phyloP scores from a whole-genome alignment of 2,797 vertebrate genomes.

The Danio jaintianensis region DNA sequence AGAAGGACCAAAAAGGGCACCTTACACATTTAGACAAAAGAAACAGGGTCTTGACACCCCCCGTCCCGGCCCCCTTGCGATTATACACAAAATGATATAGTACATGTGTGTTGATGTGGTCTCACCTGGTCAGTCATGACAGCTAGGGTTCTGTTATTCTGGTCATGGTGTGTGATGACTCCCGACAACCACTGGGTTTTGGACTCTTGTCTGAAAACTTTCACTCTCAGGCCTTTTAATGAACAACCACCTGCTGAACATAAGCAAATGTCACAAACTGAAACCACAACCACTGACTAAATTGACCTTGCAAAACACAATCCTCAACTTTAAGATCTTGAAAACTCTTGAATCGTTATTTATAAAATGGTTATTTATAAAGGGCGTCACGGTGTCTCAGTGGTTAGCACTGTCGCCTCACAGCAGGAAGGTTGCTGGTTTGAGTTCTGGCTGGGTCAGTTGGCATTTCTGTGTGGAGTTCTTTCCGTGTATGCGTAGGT shows the following conservation, averaged over 20 bases:
- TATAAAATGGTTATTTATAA: background rate
- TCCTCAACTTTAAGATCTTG: background rate
- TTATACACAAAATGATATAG: background rate
- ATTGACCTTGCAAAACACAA: constrained; percentile 5
- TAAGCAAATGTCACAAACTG: constrained; percentile 21
- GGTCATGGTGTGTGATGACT: constrained; percentile 87
- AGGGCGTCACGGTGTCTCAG: too few species aligned
- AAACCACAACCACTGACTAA: background rate
- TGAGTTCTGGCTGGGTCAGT: too few species aligned
- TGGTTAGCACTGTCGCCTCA: too few species aligned
- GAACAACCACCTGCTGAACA: constrained; percentile 69
- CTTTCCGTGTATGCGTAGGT: too few species aligned
- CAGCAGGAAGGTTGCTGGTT: too few species aligned
- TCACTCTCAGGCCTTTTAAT: constrained; percentile 86
- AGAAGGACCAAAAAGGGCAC: too few species aligned
- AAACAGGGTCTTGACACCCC: background rate
- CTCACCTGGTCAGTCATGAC: constrained; percentile 89
- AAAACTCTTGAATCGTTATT: background rate
- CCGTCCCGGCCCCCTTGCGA: too few species aligned
- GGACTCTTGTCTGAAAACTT: constrained; percentile 88
- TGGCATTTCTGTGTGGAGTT: too few species aligned
- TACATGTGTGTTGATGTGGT: background rate
- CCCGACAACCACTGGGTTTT: constrained; percentile 90
- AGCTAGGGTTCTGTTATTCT: constrained; percentile 86
- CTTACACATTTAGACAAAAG: background rate